Evolutionary conservation across 2,888 invertebrate genomes (phyloP).

Genomic region (Scaptodrosophila latifasciaeformis): DNA sequence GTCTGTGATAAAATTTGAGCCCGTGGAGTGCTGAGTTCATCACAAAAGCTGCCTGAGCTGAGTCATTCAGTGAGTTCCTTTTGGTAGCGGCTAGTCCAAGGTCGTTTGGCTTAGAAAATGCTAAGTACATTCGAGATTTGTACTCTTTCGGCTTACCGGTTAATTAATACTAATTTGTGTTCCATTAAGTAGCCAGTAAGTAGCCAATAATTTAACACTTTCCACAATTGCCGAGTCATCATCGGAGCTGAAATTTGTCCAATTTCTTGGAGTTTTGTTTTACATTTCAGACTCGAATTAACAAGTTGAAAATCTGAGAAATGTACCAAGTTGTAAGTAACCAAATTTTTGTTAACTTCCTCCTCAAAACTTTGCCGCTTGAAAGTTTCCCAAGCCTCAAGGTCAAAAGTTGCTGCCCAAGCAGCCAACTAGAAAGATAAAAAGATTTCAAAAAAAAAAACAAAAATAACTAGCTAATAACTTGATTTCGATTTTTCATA

Average conservation of each 20-base stretch:
- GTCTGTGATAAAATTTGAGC: conserved; percentile 27
- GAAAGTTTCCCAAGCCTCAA: conserved; percentile 51
- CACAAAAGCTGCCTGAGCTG: not conserved
- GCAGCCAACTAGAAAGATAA: not conserved
- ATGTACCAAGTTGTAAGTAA: too few species aligned
- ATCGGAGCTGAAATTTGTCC: too few species aligned
- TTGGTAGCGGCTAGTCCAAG: too few species aligned
- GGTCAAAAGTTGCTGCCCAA: conserved; percentile 25
- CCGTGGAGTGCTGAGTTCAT: conserved; percentile 9
- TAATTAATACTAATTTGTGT: conserved; percentile 22
- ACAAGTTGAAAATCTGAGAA: too few species aligned
- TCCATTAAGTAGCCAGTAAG: conserved; percentile 10
- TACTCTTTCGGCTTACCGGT: not conserved
- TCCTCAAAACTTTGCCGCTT: not conserved
- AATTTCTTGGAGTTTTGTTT: too few species aligned
- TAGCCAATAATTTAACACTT: conserved; percentile 42
- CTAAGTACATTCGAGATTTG: too few species aligned
- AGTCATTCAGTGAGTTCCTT: conserved; percentile 16
- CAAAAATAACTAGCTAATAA: conserved; percentile 28
- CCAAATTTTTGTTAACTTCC: not conserved
- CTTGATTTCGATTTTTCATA: conserved; percentile 37
- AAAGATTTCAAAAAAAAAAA: not conserved
- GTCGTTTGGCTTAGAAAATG: too few species aligned
- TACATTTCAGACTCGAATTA: too few species aligned
- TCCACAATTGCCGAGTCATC: conserved; percentile 50